phyloP scores from a whole-genome alignment of 2,797 vertebrate genomes.

The Poecilia gillii region DNA sequence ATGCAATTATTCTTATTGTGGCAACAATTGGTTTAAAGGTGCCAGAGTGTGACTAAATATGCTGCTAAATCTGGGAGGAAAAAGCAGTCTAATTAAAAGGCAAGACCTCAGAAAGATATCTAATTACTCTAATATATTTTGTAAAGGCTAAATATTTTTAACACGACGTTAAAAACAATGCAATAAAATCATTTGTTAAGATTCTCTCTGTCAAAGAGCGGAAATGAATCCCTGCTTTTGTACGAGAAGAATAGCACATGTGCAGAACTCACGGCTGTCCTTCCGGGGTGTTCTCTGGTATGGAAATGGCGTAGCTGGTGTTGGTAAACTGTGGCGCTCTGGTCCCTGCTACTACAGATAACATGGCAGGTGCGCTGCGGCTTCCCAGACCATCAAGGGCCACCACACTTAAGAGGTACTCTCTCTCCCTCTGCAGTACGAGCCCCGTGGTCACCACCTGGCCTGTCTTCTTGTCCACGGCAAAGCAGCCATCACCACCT shows the following conservation, averaged over 20 bases:
- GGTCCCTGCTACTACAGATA: conserved; percentile 85
- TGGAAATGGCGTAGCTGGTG: conserved; percentile 78
- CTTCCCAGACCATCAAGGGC: conserved; percentile 86
- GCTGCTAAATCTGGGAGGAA: background rate
- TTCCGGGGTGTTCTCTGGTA: conserved; percentile 84
- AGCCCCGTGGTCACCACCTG: conserved; percentile 87
- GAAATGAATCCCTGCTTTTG: conserved; percentile 8
- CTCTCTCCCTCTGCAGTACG: conserved; percentile 82
- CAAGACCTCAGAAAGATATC: conserved; percentile 6
- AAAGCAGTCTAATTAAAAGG: background rate
- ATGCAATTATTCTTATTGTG: conserved; percentile 20
- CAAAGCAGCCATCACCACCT: conserved; percentile 89
- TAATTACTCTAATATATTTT: conserved; percentile 7
- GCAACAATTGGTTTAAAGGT: background rate
- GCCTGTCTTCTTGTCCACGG: conserved; percentile 86
- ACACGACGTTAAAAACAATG: background rate
- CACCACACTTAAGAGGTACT: conserved; percentile 87
- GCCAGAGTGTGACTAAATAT: conserved; percentile 8
- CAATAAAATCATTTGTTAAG: background rate
- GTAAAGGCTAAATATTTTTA: background rate
- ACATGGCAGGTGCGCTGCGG: conserved; percentile 81
- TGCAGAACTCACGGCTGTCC: conserved; percentile 84
- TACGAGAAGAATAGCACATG: background rate
- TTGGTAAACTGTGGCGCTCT: conserved; percentile 88
- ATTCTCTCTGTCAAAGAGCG: background rate